phyloP scores from a whole-genome alignment of 92 coral and sea anemone species.

The Paramuricea clavata region DNA sequence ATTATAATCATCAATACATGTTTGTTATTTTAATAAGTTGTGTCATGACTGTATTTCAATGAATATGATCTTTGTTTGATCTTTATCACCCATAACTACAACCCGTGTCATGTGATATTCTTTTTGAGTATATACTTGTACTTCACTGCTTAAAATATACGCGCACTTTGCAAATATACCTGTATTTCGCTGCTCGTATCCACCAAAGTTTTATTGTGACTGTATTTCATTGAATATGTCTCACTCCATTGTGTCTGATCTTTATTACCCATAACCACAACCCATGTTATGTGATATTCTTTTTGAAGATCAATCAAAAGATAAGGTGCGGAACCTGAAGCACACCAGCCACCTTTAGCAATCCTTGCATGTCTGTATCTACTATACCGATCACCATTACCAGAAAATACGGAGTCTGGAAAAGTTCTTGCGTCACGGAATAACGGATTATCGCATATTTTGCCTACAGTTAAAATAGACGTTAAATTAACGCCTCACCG shows the following conservation, averaged over 20 bases:
- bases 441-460: neutral
- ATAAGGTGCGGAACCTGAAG: neutral
- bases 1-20: no score
- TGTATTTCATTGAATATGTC: neutral
- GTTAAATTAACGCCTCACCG: neutral
- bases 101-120: no score
- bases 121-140: no score
- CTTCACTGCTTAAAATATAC: no score
- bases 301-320: slow-evolving; percentile 19
- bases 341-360: neutral
- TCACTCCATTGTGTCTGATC: slow-evolving; percentile 7
- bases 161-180: no score
- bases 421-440: neutral
- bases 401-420: neutral
- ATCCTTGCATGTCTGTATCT: neutral
- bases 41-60: no score
- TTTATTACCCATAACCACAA: neutral
- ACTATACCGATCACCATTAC: neutral
- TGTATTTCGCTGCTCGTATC: neutral
- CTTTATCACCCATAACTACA: no score
- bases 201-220: neutral
- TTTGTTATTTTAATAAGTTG: no score
- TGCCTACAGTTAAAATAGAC: neutral
- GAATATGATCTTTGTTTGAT: no score
- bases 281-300: slow-evolving; percentile 12